Base-by-base conservation (phyloP, 2,797 vertebrate species). In the Thalassophryne amazonica region DNA sequence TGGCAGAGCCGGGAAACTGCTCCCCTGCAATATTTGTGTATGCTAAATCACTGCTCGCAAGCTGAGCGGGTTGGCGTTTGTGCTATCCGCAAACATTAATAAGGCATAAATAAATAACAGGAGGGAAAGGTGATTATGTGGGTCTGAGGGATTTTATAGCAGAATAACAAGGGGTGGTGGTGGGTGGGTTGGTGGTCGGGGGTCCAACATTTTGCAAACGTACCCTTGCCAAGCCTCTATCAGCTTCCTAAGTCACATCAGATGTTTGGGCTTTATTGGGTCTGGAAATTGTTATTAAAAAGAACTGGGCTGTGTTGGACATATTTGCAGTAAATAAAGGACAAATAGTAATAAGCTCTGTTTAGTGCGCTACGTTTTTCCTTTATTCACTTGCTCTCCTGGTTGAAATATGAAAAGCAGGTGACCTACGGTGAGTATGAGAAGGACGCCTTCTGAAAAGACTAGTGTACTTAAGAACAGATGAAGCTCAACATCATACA, bases 231-330 rank as follows among this genome's bases (percentile, higher is more conserved):
- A 75, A 65, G 54, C 38, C 60, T 80, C 63, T 69, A 70, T 65
- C 67, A 69, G 68, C 76, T 53, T 41, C 58, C 55, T 71, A 73
- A 85, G 65, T 75, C 80, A 62, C 78, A 78, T 87, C 78, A 88
- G 71, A 79, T 86, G 78, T 80, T 70, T 60, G 52, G 72, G 65
- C 80, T 81, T 88, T 76, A 73, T 78, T 59, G 63, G 57, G 71
- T 81, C 83, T 78, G 81, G 77, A 80, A 79, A 68, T 60, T 67
- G 61, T 80, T 86, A 69, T 81, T 73, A 76, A n/a, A n/a, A n/a
- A n/a, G n/a, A n/a, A n/a, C n/a, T n/a, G n/a, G 68, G 55, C 54
- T 18, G 50, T 54, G 55, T 40, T 60, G 61, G 35, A 65, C 77
- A 71, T 63, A 72, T 78, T 69, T 73, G 42, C 66, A 56, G 51